Base-by-base conservation (phyloP, 2,797 vertebrate genomes). In the Alauda arvensis region DNA sequence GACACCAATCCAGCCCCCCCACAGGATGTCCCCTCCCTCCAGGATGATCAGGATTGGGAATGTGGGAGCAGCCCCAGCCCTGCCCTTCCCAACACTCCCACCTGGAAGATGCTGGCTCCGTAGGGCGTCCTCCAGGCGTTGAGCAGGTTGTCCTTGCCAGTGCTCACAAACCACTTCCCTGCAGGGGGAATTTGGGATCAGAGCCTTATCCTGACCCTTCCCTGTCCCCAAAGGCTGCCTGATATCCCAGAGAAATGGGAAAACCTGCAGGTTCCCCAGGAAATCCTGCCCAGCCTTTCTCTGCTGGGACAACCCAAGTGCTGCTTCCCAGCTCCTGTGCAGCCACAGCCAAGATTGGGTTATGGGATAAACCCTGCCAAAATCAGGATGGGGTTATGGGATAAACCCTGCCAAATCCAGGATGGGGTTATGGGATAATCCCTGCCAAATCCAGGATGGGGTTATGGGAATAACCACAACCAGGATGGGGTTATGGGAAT, bases 141-240 rank as follows among this genome's bases (percentile, higher is more conserved):
- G 95, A 99, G 97, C 78, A 99, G 98, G 96, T 99, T 99, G 96
- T 99, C 98, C 89, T 99, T 99, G 61, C 98, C 98, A 25, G 98
- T 99, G 89, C 98, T 99, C 96, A 99, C 98, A 33, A 99, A 99
- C 98, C 98, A 99, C 94, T 99, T 99, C 43, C 98, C 98, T 99
- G 94, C 24, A 39, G 23, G 0, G 0, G 49, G 53, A 85, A 42
- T 52, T 3, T 0, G 11, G 15, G 0, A 1, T 95, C 52, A 95
- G 34, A 37, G 34, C 34, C 34, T 37, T 37, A 37, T 37, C 34
- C 34, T 37, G 34, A 37, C 34, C 34, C 34, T 37, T 11, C 46
- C 57, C 70, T 3, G 10, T 2, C 18, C 85, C 18, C 71, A 9
- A 26, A 4, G 21, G 2, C 21, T 31, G n/a, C 3, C 10, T 13